Conservation (phyloP, 1,140 invertebrate genomes). For the Dendrolimus punctatus region DNA sequence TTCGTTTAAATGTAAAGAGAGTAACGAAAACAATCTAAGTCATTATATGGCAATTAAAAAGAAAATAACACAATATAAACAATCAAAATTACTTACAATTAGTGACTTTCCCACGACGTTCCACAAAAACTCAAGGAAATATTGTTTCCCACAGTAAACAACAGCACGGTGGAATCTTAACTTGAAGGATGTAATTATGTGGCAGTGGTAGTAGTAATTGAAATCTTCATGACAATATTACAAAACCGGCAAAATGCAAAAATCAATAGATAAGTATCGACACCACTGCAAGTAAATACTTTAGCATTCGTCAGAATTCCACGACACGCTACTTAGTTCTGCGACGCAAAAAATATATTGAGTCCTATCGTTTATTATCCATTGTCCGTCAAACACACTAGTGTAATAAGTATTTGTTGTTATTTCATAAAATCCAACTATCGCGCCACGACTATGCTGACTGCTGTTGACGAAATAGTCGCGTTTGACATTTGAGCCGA, state of each 20-base stretch:
- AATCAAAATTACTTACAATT: constrained; percentile 16
- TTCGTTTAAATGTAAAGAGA: no score
- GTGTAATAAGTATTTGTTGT: constrained; percentile 54
- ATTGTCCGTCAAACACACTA: constrained; percentile 52
- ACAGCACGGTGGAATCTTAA: constrained; percentile 9
- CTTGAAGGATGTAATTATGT: constrained; percentile 11
- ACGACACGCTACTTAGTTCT: constrained; percentile 30
- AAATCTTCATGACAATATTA: constrained; percentile 53
- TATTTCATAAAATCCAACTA: constrained; percentile 69
- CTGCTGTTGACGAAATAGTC: constrained; percentile 73
- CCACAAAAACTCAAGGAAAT: constrained; percentile 14
- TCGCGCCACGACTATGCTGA: constrained; percentile 69
- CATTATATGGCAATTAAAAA: no score
- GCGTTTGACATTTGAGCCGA: constrained; percentile 73
- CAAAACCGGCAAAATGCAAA: constrained; percentile 61
- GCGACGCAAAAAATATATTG: constrained; percentile 33
- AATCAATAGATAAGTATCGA: constrained; percentile 57
- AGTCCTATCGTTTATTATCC: constrained; percentile 49
- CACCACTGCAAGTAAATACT: constrained; percentile 38
- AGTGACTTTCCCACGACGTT: constrained; percentile 26
- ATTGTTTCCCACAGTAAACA: constrained; percentile 10
- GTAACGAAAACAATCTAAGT: no score
- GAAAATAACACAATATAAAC: no score
- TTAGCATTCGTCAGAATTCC: constrained; percentile 30
- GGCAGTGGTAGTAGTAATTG: constrained; percentile 9